Evolutionary conservation across 2,113 vertebrate species (phyloP).

Genomic region (Chaenocephalus aceratus): DNA sequence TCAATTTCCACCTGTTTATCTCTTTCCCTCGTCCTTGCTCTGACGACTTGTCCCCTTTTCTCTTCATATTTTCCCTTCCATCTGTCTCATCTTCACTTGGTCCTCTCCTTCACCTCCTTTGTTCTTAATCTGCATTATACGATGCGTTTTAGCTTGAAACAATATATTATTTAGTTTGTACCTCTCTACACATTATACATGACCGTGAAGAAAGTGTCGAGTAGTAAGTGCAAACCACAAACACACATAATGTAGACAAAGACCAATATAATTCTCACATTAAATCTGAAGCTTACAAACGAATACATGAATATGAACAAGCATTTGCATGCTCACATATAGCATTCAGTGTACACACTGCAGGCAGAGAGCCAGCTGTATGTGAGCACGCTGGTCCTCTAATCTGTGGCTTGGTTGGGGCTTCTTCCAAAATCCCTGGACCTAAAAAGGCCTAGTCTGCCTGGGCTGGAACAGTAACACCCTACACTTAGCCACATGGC

Average conservation of each 20-base stretch:
- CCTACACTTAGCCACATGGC: conserved; percentile 82
- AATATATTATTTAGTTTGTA: conserved; percentile 15
- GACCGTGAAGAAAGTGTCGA: conserved; percentile 7
- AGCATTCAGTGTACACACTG: conserved; percentile 42
- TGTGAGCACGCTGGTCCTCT: conserved; percentile 69
- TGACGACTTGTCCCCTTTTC: neutral
- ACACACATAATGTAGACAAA: conserved; percentile 17
- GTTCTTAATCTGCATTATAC: neutral
- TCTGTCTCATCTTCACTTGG: conserved; percentile 29
- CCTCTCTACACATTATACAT: conserved; percentile 2
- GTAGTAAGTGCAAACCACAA: conserved; percentile 10
- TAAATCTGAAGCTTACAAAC: conserved; percentile 46
- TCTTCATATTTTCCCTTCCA: conserved; percentile 18
- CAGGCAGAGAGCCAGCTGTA: conserved; percentile 54
- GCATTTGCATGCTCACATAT: conserved; percentile 39
- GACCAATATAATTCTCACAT: neutral
- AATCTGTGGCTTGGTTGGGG: conserved; percentile 78
- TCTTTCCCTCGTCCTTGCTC: neutral
- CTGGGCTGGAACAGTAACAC: conserved; percentile 81
- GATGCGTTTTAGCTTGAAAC: conserved; percentile 10
- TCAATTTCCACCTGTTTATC: conserved; percentile 30
- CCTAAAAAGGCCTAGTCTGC: conserved; percentile 68
- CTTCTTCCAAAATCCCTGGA: conserved; percentile 69
- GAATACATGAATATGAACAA: conserved; percentile 43
- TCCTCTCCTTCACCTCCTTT: neutral